phyloP scores from a whole-genome alignment of 2,888 invertebrate genomes.

The Clusia tigrina region DNA sequence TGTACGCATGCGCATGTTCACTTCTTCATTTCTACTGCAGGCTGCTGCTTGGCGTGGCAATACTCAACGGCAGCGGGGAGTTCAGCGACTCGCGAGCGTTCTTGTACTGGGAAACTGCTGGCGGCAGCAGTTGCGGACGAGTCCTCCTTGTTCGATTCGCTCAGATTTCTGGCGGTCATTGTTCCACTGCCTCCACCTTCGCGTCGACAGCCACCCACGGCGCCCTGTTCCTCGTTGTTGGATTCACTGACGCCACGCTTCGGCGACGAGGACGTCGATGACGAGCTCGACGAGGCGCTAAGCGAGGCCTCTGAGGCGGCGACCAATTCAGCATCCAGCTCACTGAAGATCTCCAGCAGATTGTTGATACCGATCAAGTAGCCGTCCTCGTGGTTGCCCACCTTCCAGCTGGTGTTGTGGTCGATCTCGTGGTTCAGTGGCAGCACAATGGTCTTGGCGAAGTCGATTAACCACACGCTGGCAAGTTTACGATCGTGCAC shows the following conservation, averaged over 20 bases:
- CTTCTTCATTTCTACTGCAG: too few relatives aligned
- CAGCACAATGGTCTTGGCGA: constrained; percentile 90
- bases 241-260: constrained; percentile 37
- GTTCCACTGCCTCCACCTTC: neutral
- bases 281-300: constrained; percentile 33
- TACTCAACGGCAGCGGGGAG: too few relatives aligned
- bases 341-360: constrained; percentile 80
- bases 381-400: constrained; percentile 96
- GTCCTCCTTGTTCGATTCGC: too few relatives aligned
- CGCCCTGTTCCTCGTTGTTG: constrained; percentile 25
- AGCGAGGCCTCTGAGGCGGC: constrained; percentile 24
- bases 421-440: constrained; percentile 77
- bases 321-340: constrained; percentile 47
- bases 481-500: constrained; percentile 90
- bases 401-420: constrained; percentile 87
- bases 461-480: constrained; percentile 97
- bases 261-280: constrained; percentile 40
- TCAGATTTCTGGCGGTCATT: too few relatives aligned
- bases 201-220: neutral
- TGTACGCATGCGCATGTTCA: too few relatives aligned
- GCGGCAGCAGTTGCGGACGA: too few relatives aligned
- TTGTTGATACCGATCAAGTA: constrained; percentile 92
- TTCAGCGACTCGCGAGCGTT: too few relatives aligned
- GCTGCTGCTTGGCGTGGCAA: too few relatives aligned
- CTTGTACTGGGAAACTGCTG: too few relatives aligned